Base-by-base conservation (phyloP, 1,140 invertebrate species). In the Sesamia nonagrioides region DNA sequence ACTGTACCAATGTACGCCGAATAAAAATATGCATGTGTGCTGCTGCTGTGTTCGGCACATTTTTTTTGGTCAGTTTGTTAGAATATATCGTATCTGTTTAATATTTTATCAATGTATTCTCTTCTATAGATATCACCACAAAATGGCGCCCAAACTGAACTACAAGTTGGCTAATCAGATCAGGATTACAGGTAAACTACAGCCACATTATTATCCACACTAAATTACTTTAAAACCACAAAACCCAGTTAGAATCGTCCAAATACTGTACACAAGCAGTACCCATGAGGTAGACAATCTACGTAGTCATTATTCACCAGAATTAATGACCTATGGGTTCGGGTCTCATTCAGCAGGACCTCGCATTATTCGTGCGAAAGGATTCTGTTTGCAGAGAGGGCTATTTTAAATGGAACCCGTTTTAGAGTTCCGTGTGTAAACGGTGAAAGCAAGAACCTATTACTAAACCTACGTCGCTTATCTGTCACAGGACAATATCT, bases 241-340 rank as follows among this genome's bases (percentile, higher is more conserved):
- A 48, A 52, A 33, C 7, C 8, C 13, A 52, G 21, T 66, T 1
- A 7, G 33, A 37, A 52, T 33, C 8, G 18, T 27, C 45, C 21
- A 17, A 52, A 21, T 52, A 11, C 15, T 35, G 18, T 13, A 0
- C 9, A 56, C 52, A 61, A 61, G 27, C 27, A 9, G 17, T 60
- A 27, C n/a, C 2, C 61, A 42, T 2, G 27, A 15, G 5, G 21
- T 45, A 21, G 17, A 17, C 33, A 52, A 6, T 11, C 27, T 5
- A 18, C 17, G 27, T 7, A 8, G 71, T 58, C 71, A 73, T 73
- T 73, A 73, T 73, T 73, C 71, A 73, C 15, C 13, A 71, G 71
- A 73, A 73, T 73, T 73, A 73, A 73, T 56, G 69, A 42, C 56
- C 69, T 58, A 73, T 73, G 18, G 61, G 42, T 15, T 9, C 15